Evolutionary conservation across 2,797 vertebrate species (phyloP).

Genomic region (Enteromius fasciolatus): DNA sequence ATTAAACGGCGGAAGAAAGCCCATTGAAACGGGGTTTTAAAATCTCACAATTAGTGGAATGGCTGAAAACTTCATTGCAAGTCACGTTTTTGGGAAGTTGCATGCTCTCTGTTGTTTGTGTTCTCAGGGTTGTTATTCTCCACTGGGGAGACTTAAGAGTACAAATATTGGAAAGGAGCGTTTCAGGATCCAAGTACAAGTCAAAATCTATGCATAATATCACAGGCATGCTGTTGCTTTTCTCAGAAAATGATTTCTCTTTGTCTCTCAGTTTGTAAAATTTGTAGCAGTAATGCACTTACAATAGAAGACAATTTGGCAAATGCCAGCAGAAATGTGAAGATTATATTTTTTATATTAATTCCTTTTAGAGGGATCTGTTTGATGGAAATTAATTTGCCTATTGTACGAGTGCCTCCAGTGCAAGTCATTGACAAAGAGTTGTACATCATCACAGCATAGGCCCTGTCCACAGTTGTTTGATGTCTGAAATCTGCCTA

Average conservation of each 20-base stretch:
- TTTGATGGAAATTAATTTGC: neutral
- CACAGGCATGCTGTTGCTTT: neutral
- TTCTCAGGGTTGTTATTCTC: constrained; percentile 16
- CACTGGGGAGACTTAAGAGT: neutral
- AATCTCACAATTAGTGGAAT: constrained; percentile 29
- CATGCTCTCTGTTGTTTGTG: constrained; percentile 6
- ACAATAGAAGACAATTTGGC: neutral
- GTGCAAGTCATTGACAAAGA: neutral
- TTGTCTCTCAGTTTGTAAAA: constrained; percentile 1
- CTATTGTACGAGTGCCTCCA: neutral
- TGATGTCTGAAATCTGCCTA: neutral
- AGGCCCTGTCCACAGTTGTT: neutral
- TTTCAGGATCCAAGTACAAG: neutral
- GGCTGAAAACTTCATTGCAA: constrained; percentile 44
- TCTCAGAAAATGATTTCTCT: neutral
- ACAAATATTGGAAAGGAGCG: neutral
- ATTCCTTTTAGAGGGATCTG: neutral
- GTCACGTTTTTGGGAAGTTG: constrained; percentile 7
- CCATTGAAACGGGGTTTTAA: constrained; percentile 38
- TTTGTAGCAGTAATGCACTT: neutral
- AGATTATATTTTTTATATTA: neutral
- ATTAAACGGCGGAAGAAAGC: constrained; percentile 44
- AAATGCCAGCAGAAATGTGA: constrained; percentile 1
- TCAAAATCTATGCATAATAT: neutral
- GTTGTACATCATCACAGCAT: neutral